Evolutionary conservation across 2,113 vertebrate genomes (phyloP), one percentile per base, ranked within the genome.

Genomic region (Pica pica): DNA sequence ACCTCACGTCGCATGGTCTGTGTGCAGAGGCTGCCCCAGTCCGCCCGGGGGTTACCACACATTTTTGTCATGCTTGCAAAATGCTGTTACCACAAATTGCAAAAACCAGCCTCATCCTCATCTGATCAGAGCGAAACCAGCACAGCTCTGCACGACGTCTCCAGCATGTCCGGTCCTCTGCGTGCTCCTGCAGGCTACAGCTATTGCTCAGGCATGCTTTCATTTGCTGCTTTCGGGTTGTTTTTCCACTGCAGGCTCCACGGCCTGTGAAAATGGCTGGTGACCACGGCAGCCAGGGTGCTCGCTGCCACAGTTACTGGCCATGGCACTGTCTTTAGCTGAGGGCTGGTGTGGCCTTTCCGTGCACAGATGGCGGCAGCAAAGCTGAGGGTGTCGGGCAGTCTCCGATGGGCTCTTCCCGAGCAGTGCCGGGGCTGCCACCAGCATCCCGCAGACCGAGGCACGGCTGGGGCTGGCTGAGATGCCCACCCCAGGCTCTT

Each of bases 11-110:
- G 11, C 70, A 1, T 5, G 24, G 26, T 74, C 59, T 75, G 65
- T 84, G 64, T 8, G 68, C 44, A 9, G 39, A 78, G 73, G 35
- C 83, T 95, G 93, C 73, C 55, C 57, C 80, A 37, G 60, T n/a
- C 91, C 2, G 11, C 81, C 83, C 56, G 3, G 31, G 95, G 83
- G 78, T 97, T 92, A 95, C 91, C 93, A 70, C 96, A 87, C 77
- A 30, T 92, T 94, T 81, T 63, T 69, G 27, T 94, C 80, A 1
- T 80, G 76, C 83, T 97, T 97, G 89, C 93, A 93, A 95, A 96
- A 94, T 11, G 77, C 86, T 68, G 52, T 84, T 92, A 94, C 87
- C 95, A 28, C 56, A 30, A 83, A 78, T 89, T 91, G 91, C 94
- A 94, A 56, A 93, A 90, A 37, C 20, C 85, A 46, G 15, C 86